These are phyloP conservation scores for Halocynthia aurantium DNA, from an alignment of 23 tunicate genomes.

Conservation along the genomic window DNA sequence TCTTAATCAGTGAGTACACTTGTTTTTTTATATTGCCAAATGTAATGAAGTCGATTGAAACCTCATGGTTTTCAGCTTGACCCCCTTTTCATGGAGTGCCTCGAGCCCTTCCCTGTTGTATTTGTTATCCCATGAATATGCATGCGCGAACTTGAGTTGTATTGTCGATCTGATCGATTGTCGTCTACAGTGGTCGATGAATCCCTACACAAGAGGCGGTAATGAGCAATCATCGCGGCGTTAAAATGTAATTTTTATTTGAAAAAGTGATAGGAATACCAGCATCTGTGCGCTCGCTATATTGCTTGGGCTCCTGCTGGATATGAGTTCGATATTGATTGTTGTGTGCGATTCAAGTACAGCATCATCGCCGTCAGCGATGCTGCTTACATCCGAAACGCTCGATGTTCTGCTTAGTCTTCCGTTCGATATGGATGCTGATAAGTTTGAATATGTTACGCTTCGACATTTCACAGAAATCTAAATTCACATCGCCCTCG, in stretches of 20 bases:
- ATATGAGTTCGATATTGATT: constrained; percentile 43
- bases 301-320: constrained; percentile 88
- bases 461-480: no score
- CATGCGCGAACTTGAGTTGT: constrained; percentile 43
- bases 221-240: neutral
- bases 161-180: constrained; percentile 43
- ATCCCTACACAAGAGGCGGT: constrained; percentile 15
- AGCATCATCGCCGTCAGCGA: constrained; percentile 14
- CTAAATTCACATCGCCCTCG: neutral
- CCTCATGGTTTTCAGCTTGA: constrained; percentile 62
- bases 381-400: constrained; percentile 21
- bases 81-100: constrained; percentile 36
- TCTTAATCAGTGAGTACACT: neutral
- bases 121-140: constrained; percentile 86
- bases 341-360: constrained; percentile 32
- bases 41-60: constrained; percentile 5
- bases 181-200: constrained; percentile 66
- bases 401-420: constrained; percentile 29
- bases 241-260: neutral
- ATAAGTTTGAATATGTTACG: neutral
- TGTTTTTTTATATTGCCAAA: neutral
- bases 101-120: constrained; percentile 85
- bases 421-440: constrained; percentile 28
- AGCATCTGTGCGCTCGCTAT: constrained; percentile 56
- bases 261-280: constrained; percentile 23